Evolutionary conservation across 2,888 invertebrate species (phyloP), one percentile per base, ranked within the genome.

Genomic region (Endomychus coccineus): DNA sequence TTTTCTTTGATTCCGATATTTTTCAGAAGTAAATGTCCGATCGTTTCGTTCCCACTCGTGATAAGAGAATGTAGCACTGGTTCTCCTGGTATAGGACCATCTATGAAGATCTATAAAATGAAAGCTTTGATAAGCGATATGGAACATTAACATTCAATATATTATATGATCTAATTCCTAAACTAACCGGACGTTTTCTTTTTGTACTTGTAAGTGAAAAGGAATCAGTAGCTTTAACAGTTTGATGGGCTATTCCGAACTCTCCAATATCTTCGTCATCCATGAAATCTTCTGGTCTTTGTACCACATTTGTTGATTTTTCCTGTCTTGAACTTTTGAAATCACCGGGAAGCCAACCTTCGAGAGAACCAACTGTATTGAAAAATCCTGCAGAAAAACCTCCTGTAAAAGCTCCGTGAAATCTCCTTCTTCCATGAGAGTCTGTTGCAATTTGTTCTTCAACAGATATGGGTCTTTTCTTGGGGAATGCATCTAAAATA

Each of bases 381-480:
- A 86, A 96, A 58, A 88, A 96, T 0, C 98, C 98, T 1, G 98
- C 98, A 9, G 95, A 92, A 62, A 97, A 98, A 2, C 88, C 67
- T 0, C 98, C 98, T 0, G 97, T 98, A 60, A 99, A 99, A 0
- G 98, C 98, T 4, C 98, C 98, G 66, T 99, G 98, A 64, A 98
- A 98, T 51, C 97, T 69, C 5, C 91, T 74, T 38, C 86, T 72
- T 1, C 96, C 97, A 58, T 88, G 81, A 16, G 79, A 83, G 63
- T 97, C 96, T 31, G 80, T 82, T 0, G 88, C 96, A 52, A 83
- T 79, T 67, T 95, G 92, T 54, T 97, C 95, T 61, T 85, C 80
- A 12, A 84, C 64, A 7, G 78, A 72, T 25, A 83, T 75, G 16
- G 90, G 87, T 50, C 83, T 83, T 58, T 88, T 90, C 27, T 79